phyloP scores from a whole-genome alignment of 2,888 invertebrate genomes.

The Therioaphis trifolii region DNA sequence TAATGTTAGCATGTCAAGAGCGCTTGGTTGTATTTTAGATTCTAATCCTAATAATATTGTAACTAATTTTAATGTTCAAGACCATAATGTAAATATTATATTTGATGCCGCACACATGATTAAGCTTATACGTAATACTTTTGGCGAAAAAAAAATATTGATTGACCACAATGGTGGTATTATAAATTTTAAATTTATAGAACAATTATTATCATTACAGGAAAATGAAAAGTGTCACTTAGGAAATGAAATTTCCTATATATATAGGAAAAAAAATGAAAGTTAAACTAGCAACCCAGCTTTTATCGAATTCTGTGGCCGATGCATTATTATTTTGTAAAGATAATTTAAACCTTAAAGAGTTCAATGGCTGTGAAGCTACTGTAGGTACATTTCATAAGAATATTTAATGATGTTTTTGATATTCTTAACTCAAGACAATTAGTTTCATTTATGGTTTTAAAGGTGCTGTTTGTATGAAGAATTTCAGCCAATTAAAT shows the following conservation, averaged over 20 bases:
- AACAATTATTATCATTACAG: background rate
- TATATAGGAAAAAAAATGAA: background rate
- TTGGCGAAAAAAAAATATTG: background rate
- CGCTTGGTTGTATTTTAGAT: background rate
- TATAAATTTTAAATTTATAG: background rate
- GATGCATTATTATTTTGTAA: background rate
- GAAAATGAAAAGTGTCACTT: background rate
- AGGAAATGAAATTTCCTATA: background rate
- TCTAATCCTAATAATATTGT: background rate
- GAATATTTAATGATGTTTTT: slow-evolving; percentile 42
- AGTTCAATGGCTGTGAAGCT: background rate
- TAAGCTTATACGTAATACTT: background rate
- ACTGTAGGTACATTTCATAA: slow-evolving; percentile 33
- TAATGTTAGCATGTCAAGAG: slow-evolving; percentile 30
- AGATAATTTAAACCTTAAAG: slow-evolving; percentile 15
- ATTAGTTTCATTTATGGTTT: slow-evolving; percentile 20
- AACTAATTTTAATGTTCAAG: slow-evolving; percentile 18
- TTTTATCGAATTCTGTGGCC: slow-evolving; percentile 14
- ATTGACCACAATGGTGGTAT: slow-evolving; percentile 8
- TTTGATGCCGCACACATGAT: too few relatives aligned
- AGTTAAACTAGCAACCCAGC: slow-evolving; percentile 8
- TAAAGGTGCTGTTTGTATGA: slow-evolving; percentile 16
- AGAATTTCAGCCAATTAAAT: background rate
- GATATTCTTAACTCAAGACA: slow-evolving; percentile 25
- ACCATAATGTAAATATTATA: background rate